Conservation (phyloP, 2,113 vertebrate genomes). For the Forbesichthys agassizii region DNA sequence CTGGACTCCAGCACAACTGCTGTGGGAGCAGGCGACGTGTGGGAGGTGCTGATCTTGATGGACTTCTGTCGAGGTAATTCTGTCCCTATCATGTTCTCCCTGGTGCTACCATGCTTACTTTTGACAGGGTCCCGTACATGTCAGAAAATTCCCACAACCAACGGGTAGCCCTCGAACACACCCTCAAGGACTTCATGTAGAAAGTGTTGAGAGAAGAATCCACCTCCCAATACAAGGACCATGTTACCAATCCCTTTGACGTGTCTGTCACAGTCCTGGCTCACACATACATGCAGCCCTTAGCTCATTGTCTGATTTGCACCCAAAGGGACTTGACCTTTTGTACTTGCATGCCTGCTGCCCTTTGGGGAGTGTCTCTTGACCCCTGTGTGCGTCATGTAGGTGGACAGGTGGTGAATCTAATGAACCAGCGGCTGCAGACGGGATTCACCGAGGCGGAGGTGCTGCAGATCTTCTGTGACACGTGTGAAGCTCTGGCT, state of each 20-base stretch:
- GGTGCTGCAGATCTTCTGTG: slow-evolving; percentile 95
- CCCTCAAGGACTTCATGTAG: too few species aligned
- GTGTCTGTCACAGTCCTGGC: too few species aligned
- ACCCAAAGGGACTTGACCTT: not conserved
- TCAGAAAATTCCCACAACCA: not conserved
- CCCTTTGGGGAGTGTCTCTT: not conserved
- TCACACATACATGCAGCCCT: too few species aligned
- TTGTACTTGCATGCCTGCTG: not conserved
- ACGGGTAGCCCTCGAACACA: too few species aligned
- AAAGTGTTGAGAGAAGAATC: too few species aligned
- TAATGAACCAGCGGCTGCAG: slow-evolving; percentile 96
- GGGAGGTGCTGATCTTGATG: slow-evolving; percentile 98
- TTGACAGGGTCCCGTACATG: not conserved
- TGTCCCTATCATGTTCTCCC: not conserved
- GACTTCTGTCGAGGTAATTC: slow-evolving; percentile 94
- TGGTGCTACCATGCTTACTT: not conserved
- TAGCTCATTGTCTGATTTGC: not conserved
- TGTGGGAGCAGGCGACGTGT: slow-evolving; percentile 91
- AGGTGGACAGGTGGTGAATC: slow-evolving; percentile 97
- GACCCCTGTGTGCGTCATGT: not conserved
- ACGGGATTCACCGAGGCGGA: slow-evolving; percentile 92
- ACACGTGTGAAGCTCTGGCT: slow-evolving; percentile 92
- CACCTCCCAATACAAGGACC: too few species aligned
- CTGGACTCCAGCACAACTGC: slow-evolving; percentile 94
- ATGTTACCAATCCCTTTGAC: too few species aligned